Base-by-base conservation (phyloP, 1,140 invertebrate genomes). In the Drosophila nigromelanica region DNA sequence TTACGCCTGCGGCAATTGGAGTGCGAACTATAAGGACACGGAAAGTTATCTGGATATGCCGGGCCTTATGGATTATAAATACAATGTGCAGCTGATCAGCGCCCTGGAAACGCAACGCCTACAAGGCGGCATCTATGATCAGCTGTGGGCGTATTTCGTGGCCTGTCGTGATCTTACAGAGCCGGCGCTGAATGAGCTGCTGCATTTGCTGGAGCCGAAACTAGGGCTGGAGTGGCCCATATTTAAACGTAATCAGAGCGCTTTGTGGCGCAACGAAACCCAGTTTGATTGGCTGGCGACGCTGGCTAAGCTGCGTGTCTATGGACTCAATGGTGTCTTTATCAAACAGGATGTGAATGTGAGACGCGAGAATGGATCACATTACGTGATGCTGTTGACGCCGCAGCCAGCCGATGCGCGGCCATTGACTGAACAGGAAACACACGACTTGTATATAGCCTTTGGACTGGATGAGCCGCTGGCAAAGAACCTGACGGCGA, bases 1-100 rank as follows among this genome's bases (percentile, higher is more conserved):
- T 27, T 87, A 60, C 60, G 80, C 82, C 8, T 87, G 82, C 12
- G 82, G 82, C 12, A 78, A 83, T 45, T 87, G 80, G 80, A 52
- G 58, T 15, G 47, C 10, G n/a, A 68, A 83, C 30, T 78, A 83
- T 30, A 37, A 55, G 6, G 45, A 60, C 0, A 52, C 54, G 0
- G 8, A 58, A 0, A 56, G 11, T 39, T 78, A 80, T 48, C 18
- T 80, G 27, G 82, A 80, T 54, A 83, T 83, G 78, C 80, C 80
- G 0, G 82, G 80, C 6, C 83, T 83, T 37, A 73, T 87, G 80
- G 80, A 83, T 35, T 62, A 83, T 35, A 66, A 71, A 35, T 74
- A 63, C 18, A 80, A 80, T 52, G 8, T 35, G 12, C 82, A 87
- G 48, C 40, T 80, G 37, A 24, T 59, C 8, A 35, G 18, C 3